These are phyloP conservation scores for Yponomeuta cagnagella DNA, from an alignment of 2,888 invertebrate species.

Conservation along the genomic window DNA sequence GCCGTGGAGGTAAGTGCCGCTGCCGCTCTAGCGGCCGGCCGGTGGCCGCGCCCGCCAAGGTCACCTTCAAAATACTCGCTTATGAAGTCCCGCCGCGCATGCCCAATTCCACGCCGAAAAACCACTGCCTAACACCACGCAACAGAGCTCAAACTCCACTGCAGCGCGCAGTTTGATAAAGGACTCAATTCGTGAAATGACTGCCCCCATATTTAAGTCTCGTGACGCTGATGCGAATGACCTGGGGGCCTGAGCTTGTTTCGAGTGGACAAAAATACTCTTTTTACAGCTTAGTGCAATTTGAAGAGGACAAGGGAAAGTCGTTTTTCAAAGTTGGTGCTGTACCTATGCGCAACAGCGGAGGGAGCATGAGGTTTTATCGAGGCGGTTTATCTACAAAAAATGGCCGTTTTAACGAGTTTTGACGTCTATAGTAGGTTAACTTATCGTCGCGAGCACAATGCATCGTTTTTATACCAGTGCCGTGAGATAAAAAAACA, in stretches of 20 bases:
- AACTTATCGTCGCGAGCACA: no score
- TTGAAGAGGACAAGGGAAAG: background rate
- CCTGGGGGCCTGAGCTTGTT: background rate
- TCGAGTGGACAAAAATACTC: background rate
- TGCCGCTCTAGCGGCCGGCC: slow-evolving; percentile 20
- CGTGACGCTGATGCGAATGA: background rate
- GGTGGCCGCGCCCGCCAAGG: slow-evolving; percentile 44
- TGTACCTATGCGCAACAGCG: background rate
- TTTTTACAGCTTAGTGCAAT: background rate
- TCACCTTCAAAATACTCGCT: slow-evolving; percentile 58
- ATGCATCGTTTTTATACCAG: no score
- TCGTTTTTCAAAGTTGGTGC: background rate
- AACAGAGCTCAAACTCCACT: slow-evolving; percentile 26
- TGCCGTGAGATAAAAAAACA: no score
- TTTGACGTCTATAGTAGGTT: no score
- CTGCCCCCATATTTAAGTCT: background rate
- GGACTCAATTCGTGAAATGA: slow-evolving; percentile 27
- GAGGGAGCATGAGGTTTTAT: no score
- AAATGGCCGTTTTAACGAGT: no score
- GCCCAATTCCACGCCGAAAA: slow-evolving; percentile 35
- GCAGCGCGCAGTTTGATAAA: slow-evolving; percentile 27
- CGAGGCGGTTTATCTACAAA: no score
- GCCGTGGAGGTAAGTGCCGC: slow-evolving; percentile 22
- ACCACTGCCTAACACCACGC: slow-evolving; percentile 31
- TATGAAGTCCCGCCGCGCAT: slow-evolving; percentile 59